phyloP scores from a whole-genome alignment of 2,888 invertebrate genomes.

The Netelia melanura region DNA sequence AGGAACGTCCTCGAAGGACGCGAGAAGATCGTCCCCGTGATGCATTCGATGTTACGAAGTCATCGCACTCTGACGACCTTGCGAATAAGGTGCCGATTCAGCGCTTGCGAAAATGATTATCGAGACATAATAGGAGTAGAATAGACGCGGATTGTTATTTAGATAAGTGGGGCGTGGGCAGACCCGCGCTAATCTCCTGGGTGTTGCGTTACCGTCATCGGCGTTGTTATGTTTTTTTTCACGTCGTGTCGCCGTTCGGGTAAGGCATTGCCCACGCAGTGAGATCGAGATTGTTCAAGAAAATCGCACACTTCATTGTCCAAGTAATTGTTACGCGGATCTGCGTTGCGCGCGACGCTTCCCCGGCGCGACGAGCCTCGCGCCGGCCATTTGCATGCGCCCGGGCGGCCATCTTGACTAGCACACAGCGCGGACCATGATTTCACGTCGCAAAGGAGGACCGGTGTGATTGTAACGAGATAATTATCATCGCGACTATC shows the following conservation, averaged over 20 bases:
- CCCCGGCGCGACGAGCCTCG: constrained; percentile 1
- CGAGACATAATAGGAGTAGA: constrained; percentile 52
- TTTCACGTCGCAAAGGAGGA: constrained; percentile 1
- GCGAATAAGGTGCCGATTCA: constrained; percentile 46
- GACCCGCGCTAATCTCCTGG: constrained; percentile 54
- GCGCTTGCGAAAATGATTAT: constrained; percentile 50
- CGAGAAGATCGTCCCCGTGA: constrained; percentile 19
- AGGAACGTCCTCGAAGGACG: constrained; percentile 39
- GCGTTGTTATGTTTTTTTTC: constrained; percentile 28
- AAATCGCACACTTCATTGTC: constrained; percentile 70
- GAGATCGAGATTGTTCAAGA: constrained; percentile 72
- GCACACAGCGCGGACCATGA: constrained; percentile 75
- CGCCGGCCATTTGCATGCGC: constrained; percentile 70
- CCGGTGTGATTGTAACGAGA: background rate
- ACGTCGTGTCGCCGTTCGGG: constrained; percentile 77
- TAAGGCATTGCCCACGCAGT: constrained; percentile 79
- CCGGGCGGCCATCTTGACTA: constrained; percentile 76
- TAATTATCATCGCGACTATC: background rate
- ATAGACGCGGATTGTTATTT: constrained; percentile 39
- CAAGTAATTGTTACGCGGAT: constrained; percentile 66
- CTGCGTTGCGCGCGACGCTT: too few species aligned
- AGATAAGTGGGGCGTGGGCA: constrained; percentile 61
- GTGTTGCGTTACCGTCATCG: constrained; percentile 51
- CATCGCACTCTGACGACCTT: constrained; percentile 59
- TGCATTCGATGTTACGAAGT: constrained; percentile 37